Evolutionary conservation across 64 coral and sea anemone species (phyloP).

Genomic region (Pocillopora damicornis): DNA sequence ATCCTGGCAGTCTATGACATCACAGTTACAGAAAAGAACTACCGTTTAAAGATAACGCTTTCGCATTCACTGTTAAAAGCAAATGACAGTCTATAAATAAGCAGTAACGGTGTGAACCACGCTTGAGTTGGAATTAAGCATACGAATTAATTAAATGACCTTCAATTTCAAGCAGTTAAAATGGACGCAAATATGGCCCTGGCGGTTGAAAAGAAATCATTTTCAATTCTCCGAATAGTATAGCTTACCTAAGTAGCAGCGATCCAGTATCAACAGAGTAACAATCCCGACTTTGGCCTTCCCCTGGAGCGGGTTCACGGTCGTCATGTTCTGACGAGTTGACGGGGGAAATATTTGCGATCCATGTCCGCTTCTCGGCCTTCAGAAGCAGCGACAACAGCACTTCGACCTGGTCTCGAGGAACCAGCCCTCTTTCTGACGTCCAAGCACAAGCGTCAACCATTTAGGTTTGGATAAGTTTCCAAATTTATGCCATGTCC

Average conservation of each 20-base stretch:
- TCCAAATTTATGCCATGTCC: not conserved
- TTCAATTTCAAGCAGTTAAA: not conserved
- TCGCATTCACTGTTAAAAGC: no score
- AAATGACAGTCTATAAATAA: no score
- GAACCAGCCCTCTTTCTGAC: slow-evolving; percentile 31
- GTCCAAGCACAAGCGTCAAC: slow-evolving; percentile 38
- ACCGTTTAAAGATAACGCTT: no score
- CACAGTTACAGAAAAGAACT: no score
- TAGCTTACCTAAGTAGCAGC: not conserved
- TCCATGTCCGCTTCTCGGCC: slow-evolving; percentile 47
- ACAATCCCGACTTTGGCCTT: not conserved
- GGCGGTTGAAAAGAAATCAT: not conserved
- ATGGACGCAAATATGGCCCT: not conserved
- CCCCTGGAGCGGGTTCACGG: not conserved
- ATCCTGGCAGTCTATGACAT: no score
- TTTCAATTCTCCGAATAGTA: no score
- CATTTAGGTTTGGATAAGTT: slow-evolving; percentile 6
- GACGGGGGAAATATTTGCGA: slow-evolving; percentile 31
- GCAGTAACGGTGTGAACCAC: no score
- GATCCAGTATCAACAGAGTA: slow-evolving; percentile 11
- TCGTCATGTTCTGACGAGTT: not conserved
- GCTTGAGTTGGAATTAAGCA: no score
- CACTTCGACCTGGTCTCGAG: slow-evolving; percentile 31
- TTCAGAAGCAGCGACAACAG: slow-evolving; percentile 32
- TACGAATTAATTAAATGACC: no score